These are phyloP conservation scores for Staurois parvus DNA, from an alignment of 2,797 vertebrate genomes.

Conservation along the genomic window DNA sequence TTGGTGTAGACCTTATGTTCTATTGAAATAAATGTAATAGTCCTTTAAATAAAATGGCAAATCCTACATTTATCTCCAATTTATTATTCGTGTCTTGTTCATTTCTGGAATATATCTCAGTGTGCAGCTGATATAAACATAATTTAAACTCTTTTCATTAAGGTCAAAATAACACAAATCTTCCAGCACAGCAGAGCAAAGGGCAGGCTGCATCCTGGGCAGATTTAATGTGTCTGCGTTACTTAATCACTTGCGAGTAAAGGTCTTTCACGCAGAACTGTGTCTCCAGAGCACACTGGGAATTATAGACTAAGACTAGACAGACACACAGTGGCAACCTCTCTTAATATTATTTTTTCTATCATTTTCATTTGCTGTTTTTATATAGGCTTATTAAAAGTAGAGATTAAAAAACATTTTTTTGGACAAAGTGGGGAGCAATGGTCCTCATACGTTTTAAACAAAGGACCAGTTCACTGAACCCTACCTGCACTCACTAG, in stretches of 20 bases:
- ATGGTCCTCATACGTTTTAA: too few species aligned
- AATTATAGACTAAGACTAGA: background rate
- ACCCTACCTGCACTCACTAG: too few species aligned
- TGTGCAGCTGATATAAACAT: background rate
- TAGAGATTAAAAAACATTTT: background rate
- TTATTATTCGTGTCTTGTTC: background rate
- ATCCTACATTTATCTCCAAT: background rate
- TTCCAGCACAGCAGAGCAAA: slow-evolving; percentile 8
- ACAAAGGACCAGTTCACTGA: too few species aligned
- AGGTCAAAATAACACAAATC: slow-evolving; percentile 39
- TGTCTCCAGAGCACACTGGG: background rate
- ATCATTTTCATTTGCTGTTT: background rate
- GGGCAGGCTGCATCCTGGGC: background rate
- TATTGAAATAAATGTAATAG: too few species aligned
- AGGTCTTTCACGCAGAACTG: background rate
- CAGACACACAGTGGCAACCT: background rate
- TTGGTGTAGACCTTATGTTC: too few species aligned
- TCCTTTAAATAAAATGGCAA: too few species aligned
- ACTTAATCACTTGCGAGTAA: slow-evolving; percentile 28
- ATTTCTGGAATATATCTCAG: slow-evolving; percentile 8
- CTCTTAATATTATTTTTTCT: background rate
- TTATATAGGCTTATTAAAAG: background rate
- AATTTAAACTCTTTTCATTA: slow-evolving; percentile 24
- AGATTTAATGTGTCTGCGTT: slow-evolving; percentile 36
- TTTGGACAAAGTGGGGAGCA: too few species aligned